phyloP scores from a whole-genome alignment of 2,797 vertebrate species.

The Amniataba percoides region DNA sequence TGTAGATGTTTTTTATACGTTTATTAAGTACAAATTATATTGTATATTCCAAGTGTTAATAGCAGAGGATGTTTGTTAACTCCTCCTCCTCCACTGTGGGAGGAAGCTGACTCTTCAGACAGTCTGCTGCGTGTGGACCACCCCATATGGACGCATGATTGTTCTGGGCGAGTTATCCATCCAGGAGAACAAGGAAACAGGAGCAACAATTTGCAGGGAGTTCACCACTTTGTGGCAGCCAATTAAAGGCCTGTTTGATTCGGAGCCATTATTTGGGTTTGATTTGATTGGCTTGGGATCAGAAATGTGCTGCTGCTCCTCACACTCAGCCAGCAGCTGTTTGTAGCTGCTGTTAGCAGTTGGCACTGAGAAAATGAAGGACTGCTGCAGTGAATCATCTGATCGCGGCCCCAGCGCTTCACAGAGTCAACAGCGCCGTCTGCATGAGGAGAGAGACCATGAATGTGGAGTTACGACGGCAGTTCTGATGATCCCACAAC shows the following conservation, averaged over 20 bases:
- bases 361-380: constrained; percentile 25
- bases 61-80: not conserved
- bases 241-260: constrained; percentile 31
- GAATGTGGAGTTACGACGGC: not conserved
- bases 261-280: constrained; percentile 34
- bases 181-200: not conserved
- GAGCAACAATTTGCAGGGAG: constrained; percentile 1
- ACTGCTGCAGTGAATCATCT: constrained; percentile 10
- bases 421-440: not conserved
- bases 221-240: constrained; percentile 17
- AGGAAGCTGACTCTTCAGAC: not conserved
- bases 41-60: not conserved
- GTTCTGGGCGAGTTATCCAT: not conserved
- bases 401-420: not conserved
- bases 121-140: not conserved
- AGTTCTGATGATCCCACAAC: not conserved
- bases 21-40: not conserved
- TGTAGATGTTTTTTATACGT: not conserved
- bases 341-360: constrained; percentile 38
- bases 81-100: not conserved
- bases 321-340: constrained; percentile 44
- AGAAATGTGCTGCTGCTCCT: constrained; percentile 34
- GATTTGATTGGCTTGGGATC: constrained; percentile 49
- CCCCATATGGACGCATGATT: not conserved
- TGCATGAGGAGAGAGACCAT: not conserved